These are phyloP conservation scores for Chaenodraco wilsoni DNA, from an alignment of 2,797 vertebrate species.

Conservation along the genomic window DNA sequence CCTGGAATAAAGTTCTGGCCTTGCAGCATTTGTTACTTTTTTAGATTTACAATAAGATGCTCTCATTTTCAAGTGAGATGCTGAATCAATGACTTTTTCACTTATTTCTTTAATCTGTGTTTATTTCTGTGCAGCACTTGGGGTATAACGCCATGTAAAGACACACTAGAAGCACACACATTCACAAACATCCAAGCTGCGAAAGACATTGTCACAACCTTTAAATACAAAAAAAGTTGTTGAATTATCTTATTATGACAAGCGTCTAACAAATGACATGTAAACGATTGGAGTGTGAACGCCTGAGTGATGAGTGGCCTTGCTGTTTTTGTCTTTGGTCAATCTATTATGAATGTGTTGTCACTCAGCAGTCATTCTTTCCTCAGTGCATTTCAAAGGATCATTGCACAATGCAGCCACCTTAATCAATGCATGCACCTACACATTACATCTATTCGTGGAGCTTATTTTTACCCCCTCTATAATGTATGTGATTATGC, in stretches of 20 bases:
- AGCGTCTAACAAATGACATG: too few species aligned
- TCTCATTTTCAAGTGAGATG: too few species aligned
- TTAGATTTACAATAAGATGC: neutral
- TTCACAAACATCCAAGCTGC: neutral
- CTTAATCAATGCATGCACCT: neutral
- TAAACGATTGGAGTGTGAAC: conserved; percentile 11
- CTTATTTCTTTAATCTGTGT: neutral
- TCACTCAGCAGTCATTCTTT: conserved; percentile 6
- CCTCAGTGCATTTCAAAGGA: neutral
- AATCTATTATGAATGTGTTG: conserved; percentile 20
- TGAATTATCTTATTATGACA: conserved; percentile 3
- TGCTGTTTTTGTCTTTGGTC: conserved; percentile 1
- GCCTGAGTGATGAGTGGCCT: conserved; percentile 11
- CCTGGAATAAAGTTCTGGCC: neutral
- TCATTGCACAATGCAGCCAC: neutral
- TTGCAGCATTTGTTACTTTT: neutral
- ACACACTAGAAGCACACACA: neutral
- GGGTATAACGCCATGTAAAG: neutral
- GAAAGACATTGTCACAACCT: neutral
- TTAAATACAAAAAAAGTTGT: neutral
- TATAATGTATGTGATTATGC: conserved; percentile 33
- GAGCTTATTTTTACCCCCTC: conserved; percentile 23
- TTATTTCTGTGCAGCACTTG: neutral
- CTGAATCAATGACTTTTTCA: neutral
- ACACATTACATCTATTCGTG: conserved; percentile 30